Evolutionary conservation across 2,888 invertebrate genomes (phyloP).

Genomic region (Rhamnusium bicolor): DNA sequence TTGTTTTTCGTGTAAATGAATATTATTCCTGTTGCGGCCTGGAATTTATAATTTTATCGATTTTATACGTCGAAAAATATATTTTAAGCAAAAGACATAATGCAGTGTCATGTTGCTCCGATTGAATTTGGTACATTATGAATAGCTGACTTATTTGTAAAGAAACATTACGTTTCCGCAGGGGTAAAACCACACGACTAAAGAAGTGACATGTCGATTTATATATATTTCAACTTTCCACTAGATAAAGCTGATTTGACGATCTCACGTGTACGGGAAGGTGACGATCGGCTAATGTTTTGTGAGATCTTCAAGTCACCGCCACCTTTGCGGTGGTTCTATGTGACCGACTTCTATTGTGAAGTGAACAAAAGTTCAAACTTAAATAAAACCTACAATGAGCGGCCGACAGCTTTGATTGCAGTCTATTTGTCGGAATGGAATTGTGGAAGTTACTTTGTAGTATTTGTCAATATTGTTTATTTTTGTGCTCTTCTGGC

Average conservation of each 20-base stretch:
- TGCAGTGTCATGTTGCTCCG: background rate
- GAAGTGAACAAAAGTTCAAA: conserved; percentile 14
- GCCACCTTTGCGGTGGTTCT: conserved; percentile 52
- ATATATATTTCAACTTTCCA: conserved; percentile 57
- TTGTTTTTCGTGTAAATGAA: no score
- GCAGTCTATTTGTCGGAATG: background rate
- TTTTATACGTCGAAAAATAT: background rate
- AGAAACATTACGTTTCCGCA: background rate
- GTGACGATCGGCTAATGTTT: conserved; percentile 60
- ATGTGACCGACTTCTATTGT: conserved; percentile 26
- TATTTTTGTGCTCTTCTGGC: background rate
- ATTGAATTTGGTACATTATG: background rate
- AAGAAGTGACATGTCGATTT: conserved; percentile 17
- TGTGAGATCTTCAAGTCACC: conserved; percentile 54
- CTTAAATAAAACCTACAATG: conserved; percentile 20
- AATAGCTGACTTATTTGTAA: background rate
- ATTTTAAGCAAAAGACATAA: background rate
- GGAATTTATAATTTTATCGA: no score
- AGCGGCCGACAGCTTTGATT: conserved; percentile 29
- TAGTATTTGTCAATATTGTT: conserved; percentile 26
- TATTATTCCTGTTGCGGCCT: no score
- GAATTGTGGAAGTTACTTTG: conserved; percentile 8
- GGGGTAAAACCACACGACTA: background rate
- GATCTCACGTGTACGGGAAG: conserved; percentile 57
- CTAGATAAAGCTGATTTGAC: conserved; percentile 60